A percentile compares a stretch with the other conserved stretches of the same genome.
Conservation (phyloP, 2,888 invertebrate species). For the Amblyjoppa proteus region DNA sequence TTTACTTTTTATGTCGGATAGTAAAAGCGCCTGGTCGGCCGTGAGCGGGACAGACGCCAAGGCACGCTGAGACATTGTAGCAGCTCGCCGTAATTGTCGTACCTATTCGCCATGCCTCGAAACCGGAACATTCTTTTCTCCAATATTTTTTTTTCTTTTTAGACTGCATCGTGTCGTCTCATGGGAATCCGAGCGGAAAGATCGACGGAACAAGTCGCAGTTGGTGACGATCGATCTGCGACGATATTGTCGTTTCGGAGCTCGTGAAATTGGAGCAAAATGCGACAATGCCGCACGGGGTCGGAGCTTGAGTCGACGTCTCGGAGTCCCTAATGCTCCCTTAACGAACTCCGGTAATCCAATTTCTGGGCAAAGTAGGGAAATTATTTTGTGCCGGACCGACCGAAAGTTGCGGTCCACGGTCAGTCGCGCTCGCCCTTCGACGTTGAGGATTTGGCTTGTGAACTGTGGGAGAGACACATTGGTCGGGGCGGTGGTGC, state of each 20-base stretch:
- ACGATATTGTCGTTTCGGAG: neutral
- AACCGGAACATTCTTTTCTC: constrained; percentile 37
- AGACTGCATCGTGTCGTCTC: constrained; percentile 18
- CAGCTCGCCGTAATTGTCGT: constrained; percentile 39
- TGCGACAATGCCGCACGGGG: constrained; percentile 49
- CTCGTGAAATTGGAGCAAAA: constrained; percentile 51
- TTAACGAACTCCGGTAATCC: constrained; percentile 81
- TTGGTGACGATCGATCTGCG: constrained; percentile 41
- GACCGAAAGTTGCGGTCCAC: constrained; percentile 80
- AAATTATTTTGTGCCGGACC: constrained; percentile 77
- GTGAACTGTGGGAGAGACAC: constrained; percentile 4
- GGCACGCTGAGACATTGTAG: constrained; percentile 71
- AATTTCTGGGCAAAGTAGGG: constrained; percentile 79
- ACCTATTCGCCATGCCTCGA: constrained; percentile 25
- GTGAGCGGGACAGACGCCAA: constrained; percentile 8
- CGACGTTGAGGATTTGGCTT: constrained; percentile 67
- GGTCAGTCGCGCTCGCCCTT: constrained; percentile 61
- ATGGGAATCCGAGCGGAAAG: constrained; percentile 60
- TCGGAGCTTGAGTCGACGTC: constrained; percentile 27
- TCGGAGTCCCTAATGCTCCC: constrained; percentile 73
- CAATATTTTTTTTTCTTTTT: neutral
- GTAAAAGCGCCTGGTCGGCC: neutral
- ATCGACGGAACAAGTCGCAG: constrained; percentile 44
- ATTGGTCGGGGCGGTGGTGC: neutral
- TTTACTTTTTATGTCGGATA: constrained; percentile 63